Evolutionary conservation across 2,797 vertebrate genomes (phyloP).

Genomic region (Sphenodon punctatus): DNA sequence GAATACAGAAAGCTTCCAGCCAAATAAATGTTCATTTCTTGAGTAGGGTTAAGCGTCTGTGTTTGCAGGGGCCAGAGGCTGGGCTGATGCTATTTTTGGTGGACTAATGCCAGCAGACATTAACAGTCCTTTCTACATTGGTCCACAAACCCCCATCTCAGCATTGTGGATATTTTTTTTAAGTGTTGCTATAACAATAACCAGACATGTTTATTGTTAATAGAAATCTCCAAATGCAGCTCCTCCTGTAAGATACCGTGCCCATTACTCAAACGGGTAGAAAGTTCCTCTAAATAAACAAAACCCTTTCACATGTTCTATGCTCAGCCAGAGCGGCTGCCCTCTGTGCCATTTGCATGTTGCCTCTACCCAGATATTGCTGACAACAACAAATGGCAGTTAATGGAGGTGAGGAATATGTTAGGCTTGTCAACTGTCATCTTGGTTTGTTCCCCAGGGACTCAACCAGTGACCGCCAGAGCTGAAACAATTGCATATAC

Average conservation of each 20-base stretch:
- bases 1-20: background rate
- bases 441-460: no score
- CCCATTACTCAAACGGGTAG: background rate
- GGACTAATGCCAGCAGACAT: background rate
- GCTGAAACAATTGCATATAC: no score
- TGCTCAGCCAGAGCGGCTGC: background rate
- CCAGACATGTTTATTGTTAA: background rate
- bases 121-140: background rate
- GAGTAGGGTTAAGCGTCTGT: background rate
- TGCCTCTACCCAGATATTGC: background rate
- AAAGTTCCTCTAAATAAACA: background rate
- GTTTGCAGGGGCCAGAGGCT: background rate
- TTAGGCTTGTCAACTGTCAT: background rate
- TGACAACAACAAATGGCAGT: constrained; percentile 52
- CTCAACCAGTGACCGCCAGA: no score
- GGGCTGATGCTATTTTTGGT: background rate
- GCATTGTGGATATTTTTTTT: background rate
- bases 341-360: background rate
- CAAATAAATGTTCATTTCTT: background rate
- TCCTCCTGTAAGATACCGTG: background rate
- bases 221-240: background rate
- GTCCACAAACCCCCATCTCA: background rate
- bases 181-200: background rate
- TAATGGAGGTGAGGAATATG: background rate
- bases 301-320: fast-evolving